Percentiles rank a stretch among this genome's conserved stretches.
phyloP scores from a whole-genome alignment of 2,888 invertebrate species.

The Spicauda simplicius region DNA sequence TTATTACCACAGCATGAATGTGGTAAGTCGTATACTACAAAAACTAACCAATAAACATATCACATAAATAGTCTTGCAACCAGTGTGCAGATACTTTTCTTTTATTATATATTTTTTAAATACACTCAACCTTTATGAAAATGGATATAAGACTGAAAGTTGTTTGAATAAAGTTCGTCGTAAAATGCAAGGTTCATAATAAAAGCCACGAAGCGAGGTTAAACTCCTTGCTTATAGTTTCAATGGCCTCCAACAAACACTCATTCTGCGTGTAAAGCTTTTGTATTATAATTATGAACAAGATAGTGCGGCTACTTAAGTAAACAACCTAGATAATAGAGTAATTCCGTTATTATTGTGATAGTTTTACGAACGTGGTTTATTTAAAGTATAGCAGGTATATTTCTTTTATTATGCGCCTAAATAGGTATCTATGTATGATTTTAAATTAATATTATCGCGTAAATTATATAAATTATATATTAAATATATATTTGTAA shows the following conservation, averaged over 20 bases:
- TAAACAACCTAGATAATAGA: neutral
- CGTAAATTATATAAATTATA: too few species aligned
- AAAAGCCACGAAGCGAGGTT: constrained; percentile 16
- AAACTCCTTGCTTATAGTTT: constrained; percentile 15
- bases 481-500: too few species aligned
- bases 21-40: too few species aligned
- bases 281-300: constrained; percentile 17
- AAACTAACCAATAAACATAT: neutral
- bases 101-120: neutral
- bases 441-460: too few species aligned
- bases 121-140: neutral
- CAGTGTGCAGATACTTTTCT: neutral
- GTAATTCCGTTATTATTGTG: neutral
- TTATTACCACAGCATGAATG: neutral
- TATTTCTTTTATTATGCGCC: too few species aligned
- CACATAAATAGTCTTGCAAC: neutral
- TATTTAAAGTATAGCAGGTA: too few species aligned
- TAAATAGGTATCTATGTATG: too few species aligned
- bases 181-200: constrained; percentile 12
- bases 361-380: neutral
- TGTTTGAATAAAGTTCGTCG: neutral
- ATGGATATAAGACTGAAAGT: neutral
- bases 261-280: neutral
- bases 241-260: constrained; percentile 14
- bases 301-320: constrained; percentile 14